Evolutionary conservation across 2,113 vertebrate genomes (phyloP), one percentile per base, ranked within the genome.

Genomic region (Anguilla rostrata): DNA sequence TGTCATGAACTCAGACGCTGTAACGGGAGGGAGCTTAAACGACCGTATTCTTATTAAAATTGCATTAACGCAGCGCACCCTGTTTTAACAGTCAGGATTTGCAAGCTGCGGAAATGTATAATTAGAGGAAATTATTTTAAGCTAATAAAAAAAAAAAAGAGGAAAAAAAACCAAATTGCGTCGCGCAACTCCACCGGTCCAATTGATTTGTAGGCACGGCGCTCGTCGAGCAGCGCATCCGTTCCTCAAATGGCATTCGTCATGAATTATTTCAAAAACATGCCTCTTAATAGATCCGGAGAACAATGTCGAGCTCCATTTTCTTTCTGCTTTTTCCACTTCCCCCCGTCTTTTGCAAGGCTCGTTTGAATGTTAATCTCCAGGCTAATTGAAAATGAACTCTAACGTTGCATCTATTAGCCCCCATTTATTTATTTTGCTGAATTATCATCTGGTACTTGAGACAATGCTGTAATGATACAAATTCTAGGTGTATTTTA

Each of bases 401-500:
- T 86, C 63, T 82, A 40, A 57, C 34, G 85, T 86, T 56, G 81
- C 78, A 88, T 87, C 91, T 84, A 92, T 93, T 92, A 91, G 56
- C 82, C 88, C 34, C 41, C 85, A 14, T 78, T 85, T 87, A 89
- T 92, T 20, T 85, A 87, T 41, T 16, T 78, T 6, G 16, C 22
- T 7, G 14, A 53, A 85, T 86, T 26, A 83, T 90, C 92, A 14
- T 18, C 85, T 83, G 87, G 39, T 80, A 40, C 88, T 87, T 89
- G 20, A 87, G 88, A 90, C 86, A 85, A 87, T 87, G n/a, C n/a
- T 86, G 85, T 88, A 34, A 91, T 91, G 91, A 92, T 91, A 91
- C 93, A 91, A 92, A 87, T 84, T 81, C 79, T 89, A 91, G 49
- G 26, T 2, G 34, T 84, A 16, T 75, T 46, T 75, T 82, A 34